phyloP scores from a whole-genome alignment of 2,113 vertebrate species.

The Hyaena hyaena region DNA sequence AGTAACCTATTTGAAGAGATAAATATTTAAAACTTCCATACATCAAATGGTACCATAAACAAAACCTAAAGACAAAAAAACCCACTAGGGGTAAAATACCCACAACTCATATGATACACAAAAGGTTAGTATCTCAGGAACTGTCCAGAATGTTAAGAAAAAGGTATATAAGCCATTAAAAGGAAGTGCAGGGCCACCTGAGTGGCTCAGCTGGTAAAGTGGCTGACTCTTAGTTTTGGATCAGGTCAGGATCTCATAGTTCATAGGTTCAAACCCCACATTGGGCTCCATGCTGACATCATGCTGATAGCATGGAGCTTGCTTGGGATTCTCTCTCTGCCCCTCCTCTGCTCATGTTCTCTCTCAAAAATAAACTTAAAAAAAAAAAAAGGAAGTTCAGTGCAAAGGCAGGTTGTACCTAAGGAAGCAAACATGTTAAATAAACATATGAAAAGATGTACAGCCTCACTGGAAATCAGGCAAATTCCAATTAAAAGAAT shows the following conservation, averaged over 20 bases:
- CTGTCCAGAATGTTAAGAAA: background rate
- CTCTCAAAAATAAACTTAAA: no score
- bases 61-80: background rate
- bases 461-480: background rate
- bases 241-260: no score
- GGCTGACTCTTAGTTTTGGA: no score
- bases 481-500: background rate
- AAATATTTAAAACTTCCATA: constrained; percentile 26
- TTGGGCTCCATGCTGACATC: no score
- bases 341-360: no score
- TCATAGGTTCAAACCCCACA: no score
- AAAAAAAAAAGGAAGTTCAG: no score
- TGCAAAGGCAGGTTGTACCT: background rate
- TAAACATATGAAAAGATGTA: constrained; percentile 5
- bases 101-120: background rate
- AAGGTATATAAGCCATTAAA: background rate
- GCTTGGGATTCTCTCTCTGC: no score
- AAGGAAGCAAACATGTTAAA: background rate
- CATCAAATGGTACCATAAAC: background rate
- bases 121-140: background rate
- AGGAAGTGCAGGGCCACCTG: background rate
- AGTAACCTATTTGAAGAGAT: background rate
- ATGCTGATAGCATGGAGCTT: no score
- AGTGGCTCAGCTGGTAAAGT: no score
- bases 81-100: background rate